Evolutionary conservation across 2,797 vertebrate genomes (phyloP).

Genomic region (Hafferia zeledoni): DNA sequence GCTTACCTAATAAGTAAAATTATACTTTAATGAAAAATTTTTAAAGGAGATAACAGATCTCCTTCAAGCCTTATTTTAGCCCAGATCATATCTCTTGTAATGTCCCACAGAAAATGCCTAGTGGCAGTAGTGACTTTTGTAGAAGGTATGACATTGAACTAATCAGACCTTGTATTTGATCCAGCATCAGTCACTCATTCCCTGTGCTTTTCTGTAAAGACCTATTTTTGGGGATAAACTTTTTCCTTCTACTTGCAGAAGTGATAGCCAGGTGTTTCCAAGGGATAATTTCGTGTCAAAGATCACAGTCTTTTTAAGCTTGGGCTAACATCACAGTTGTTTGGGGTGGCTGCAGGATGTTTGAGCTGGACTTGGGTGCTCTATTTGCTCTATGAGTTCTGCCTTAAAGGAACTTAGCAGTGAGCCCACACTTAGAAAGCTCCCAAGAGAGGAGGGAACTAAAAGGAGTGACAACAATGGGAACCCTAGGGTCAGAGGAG

Average conservation of each 20-base stretch:
- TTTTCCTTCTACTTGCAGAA: not conserved
- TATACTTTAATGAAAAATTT: not conserved
- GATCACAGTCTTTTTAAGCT: not conserved
- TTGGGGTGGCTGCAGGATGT: fast-evolving
- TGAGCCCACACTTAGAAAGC: not conserved
- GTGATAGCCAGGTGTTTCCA: not conserved
- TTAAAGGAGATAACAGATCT: not conserved
- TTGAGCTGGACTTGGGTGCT: not conserved
- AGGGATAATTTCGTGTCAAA: not conserved
- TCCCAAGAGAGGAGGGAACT: not conserved
- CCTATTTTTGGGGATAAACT: fast-evolving
- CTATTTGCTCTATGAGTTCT: not conserved
- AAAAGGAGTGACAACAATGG: not conserved
- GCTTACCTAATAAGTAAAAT: not conserved
- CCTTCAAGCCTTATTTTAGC: not conserved
- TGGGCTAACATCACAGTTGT: fast-evolving
- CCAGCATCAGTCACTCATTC: not conserved
- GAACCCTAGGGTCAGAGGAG: not conserved
- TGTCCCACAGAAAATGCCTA: not conserved
- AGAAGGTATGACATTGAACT: not conserved
- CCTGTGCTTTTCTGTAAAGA: not conserved
- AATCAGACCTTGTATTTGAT: not conserved
- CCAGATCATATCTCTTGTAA: not conserved
- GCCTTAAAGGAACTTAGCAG: not conserved
- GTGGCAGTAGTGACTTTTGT: not conserved